Percentiles rank a stretch among this genome's conserved stretches.
These are phyloP conservation scores for Spilarctia lutea DNA, from an alignment of 2,888 invertebrate species.

Conservation along the genomic window DNA sequence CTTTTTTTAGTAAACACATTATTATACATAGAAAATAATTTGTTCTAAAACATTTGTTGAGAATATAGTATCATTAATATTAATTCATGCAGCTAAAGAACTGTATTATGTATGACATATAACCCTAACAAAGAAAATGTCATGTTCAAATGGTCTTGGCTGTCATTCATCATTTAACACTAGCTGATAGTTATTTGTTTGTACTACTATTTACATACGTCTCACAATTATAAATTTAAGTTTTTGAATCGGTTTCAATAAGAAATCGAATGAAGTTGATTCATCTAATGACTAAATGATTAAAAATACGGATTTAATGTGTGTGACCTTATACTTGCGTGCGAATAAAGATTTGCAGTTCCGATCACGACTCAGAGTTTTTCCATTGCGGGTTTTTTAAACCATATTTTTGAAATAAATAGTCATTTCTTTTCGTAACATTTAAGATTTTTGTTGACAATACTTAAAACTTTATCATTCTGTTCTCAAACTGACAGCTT, in stretches of 20 bases:
- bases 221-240: neutral
- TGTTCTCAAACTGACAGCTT: no score
- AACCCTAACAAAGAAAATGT: slow-evolving; percentile 9
- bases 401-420: no score
- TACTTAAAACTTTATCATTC: no score
- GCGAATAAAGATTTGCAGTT: neutral
- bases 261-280: neutral
- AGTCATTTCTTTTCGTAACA: no score
- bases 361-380: neutral
- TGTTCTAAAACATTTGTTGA: no score
- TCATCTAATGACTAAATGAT: no score
- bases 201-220: neutral
- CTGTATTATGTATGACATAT: slow-evolving; percentile 9
- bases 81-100: neutral
- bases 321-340: neutral
- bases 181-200: neutral
- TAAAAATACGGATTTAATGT: neutral
- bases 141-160: neutral
- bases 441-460: no score
- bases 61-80: slow-evolving; percentile 6
- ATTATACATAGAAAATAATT: no score
- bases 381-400: neutral
- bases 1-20: no score
- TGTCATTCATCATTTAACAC: neutral
- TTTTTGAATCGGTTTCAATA: neutral